Evolutionary conservation across 2,888 invertebrate species (phyloP).

Genomic region (Zootermopsis nevadensis): DNA sequence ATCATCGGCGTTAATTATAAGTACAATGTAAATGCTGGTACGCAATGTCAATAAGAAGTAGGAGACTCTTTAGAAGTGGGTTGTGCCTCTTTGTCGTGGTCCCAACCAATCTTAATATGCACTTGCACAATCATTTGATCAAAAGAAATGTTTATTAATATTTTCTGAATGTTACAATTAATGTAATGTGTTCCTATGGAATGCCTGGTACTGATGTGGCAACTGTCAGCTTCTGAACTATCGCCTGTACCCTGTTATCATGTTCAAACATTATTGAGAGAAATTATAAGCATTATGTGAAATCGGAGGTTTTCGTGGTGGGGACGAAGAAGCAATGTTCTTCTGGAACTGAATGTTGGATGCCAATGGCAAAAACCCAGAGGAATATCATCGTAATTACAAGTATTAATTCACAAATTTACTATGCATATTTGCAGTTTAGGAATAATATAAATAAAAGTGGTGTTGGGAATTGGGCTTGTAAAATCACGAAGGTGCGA

Average conservation of each 20-base stretch:
- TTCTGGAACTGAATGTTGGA: too few species aligned
- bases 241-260: not conserved
- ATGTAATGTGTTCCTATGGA: conserved; percentile 2
- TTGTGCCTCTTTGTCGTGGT: not conserved
- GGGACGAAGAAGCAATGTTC: too few species aligned
- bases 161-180: not conserved
- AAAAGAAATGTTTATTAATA: not conserved
- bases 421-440: not conserved
- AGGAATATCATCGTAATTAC: not conserved
- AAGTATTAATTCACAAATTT: not conserved
- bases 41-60: not conserved
- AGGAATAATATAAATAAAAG: not conserved
- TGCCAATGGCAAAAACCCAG: too few species aligned
- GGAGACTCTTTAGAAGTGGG: not conserved
- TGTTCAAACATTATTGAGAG: not conserved
- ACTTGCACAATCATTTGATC: not conserved
- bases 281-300: not conserved
- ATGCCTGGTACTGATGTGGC: not conserved
- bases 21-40: conserved; percentile 2
- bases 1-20: not conserved
- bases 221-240: not conserved
- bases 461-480: not conserved
- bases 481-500: not conserved
- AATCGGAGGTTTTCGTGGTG: too few species aligned
- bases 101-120: not conserved